phyloP scores from a whole-genome alignment of 92 coral and sea anemone genomes.

The Zoanthus solanderi region DNA sequence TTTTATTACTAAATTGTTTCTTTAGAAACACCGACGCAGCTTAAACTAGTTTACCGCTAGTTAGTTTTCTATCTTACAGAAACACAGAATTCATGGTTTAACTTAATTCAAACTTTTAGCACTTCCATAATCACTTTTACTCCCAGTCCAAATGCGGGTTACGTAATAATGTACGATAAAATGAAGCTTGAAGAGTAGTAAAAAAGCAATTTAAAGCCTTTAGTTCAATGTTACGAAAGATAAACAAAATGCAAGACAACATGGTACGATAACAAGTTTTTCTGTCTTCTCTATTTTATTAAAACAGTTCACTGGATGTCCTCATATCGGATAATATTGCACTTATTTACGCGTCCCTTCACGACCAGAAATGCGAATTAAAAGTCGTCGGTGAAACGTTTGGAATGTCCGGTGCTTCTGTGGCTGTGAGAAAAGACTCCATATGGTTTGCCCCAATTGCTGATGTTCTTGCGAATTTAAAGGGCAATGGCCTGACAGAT shows the following conservation, averaged over 20 bases:
- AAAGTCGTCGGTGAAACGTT: conserved; percentile 85
- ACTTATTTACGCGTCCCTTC: conserved; percentile 74
- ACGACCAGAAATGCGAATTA: conserved; percentile 74
- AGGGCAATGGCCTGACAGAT: conserved; percentile 81
- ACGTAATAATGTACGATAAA: too few relatives aligned
- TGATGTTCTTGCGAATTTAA: conserved; percentile 68
- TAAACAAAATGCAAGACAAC: background rate
- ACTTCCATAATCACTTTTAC: too few relatives aligned
- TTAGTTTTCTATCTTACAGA: too few relatives aligned
- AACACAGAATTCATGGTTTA: too few relatives aligned
- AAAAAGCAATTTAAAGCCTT: too few relatives aligned
- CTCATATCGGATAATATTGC: conserved; percentile 79
- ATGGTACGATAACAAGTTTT: background rate
- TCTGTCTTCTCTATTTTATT: background rate
- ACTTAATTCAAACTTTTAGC: too few relatives aligned
- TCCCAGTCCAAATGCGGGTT: too few relatives aligned
- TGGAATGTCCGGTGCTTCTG: conserved; percentile 87
- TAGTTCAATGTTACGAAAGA: background rate
- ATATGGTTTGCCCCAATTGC: conserved; percentile 72
- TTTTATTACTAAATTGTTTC: too few relatives aligned
- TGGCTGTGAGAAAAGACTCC: conserved; percentile 75
- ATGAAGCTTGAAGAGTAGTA: too few relatives aligned
- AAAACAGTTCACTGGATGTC: conserved; percentile 75
- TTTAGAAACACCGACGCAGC: too few relatives aligned
- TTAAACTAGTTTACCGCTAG: too few relatives aligned